Base-by-base conservation (phyloP, 2,113 vertebrate genomes). In the Aptenodytes forsteri region DNA sequence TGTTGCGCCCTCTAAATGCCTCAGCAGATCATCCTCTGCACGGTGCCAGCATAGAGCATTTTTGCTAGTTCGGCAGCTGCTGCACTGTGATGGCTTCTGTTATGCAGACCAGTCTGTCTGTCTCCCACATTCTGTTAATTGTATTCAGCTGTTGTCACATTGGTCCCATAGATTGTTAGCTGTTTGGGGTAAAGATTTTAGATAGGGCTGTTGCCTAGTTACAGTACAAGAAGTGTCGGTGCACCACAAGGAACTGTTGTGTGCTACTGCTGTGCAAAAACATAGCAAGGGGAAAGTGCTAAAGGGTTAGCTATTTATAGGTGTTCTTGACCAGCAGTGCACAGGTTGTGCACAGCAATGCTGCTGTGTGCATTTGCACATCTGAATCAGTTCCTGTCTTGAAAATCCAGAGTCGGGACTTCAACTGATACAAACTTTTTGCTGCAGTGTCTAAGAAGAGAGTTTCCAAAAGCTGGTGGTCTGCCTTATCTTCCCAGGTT, bases 201-300 rank as follows among this genome's bases (percentile, higher is more conserved):
- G 23, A 29, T 21, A 52, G 22, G 13, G 4, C 5, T 75, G 17
- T 93, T 93, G 42, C 54, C 23, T 81, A 26, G 46, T 67, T 83
- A 32, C 61, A 11, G 36, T 46, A 7, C 32, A 49, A 77, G 32
- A 64, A 55, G 36, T 52, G 8, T 14, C 52, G 47, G 12, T 32
- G 8, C 32, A 62, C 25, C 84, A 18, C 0, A 0, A 86, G 66
- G 25, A 64, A 6, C 25, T 70, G 0, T 10, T 61, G 17, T 40
- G 25, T 0, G 1, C 9, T 52, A 8, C 29, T 75, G 27, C 18
- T 36, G 21, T 27, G 11, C 18, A 40, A 56, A 95, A 69, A 44
- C 7, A 15, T 6, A 36, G 5, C 8, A 29, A 9, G 7, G 8
- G 11, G 7, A 59, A 78, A 61, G 16, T 65, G 23, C 69, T 78